A percentile compares a stretch with the other conserved stretches of the same genome.
Conservation (phyloP, 53 echinoderm and acorn worm genomes). For the Actinopyga echinites region DNA sequence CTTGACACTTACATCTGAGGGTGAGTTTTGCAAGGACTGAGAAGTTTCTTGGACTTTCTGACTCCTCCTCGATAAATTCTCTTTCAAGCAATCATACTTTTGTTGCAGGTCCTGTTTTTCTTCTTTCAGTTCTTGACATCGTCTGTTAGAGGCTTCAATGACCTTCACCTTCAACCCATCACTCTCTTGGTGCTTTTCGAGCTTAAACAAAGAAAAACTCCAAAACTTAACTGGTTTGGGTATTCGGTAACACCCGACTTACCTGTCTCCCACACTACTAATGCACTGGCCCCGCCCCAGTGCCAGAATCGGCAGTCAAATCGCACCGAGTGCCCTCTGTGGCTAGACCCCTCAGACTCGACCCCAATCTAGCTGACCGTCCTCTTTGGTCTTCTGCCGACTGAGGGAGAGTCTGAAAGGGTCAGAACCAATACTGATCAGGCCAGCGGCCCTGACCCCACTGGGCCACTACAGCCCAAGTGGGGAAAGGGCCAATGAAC, state of each 20-base stretch:
- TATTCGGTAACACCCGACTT: too few species aligned
- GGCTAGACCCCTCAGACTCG: neutral
- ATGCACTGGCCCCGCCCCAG: neutral
- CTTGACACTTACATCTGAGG: too few species aligned
- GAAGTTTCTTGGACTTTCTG: too few species aligned
- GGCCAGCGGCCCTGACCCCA: neutral
- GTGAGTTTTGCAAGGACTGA: too few species aligned
- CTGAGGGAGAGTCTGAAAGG: neutral
- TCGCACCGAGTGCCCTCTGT: neutral
- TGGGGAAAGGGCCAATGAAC: neutral
- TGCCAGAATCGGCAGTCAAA: neutral
- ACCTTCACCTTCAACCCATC: conserved; percentile 14
- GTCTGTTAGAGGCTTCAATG: conserved; percentile 8
- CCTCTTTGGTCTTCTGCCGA: neutral
- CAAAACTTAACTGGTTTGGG: too few species aligned
- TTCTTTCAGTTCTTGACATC: conserved; percentile 33
- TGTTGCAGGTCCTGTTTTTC: neutral
- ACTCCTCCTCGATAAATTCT: neutral
- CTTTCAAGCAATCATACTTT: conserved; percentile 11
- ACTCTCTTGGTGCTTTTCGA: neutral
- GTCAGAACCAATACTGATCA: neutral
- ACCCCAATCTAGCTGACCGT: neutral
- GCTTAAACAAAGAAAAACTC: neutral
- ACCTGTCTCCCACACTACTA: conserved; percentile 12
- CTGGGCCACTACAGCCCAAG: neutral